Evolutionary conservation across 2,888 invertebrate genomes (phyloP).

Genomic region (Priocnemis perturbator): DNA sequence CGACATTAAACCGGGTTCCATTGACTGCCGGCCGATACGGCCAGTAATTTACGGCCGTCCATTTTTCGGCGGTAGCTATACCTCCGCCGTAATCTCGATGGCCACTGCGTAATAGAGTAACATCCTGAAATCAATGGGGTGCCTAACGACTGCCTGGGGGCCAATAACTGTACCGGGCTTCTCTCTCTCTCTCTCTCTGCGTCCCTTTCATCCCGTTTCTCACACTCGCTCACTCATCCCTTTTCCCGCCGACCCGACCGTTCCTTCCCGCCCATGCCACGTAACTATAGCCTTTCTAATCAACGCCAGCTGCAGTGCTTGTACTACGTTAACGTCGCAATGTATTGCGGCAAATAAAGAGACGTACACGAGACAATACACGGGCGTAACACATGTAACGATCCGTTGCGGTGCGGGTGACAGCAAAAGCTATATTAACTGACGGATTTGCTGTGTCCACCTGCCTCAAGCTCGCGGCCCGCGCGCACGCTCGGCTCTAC

Average conservation of each 20-base stretch:
- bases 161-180: slow-evolving; percentile 39
- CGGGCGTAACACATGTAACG: slow-evolving; percentile 2
- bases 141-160: slow-evolving; percentile 51
- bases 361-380: slow-evolving; percentile 27
- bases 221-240: no score
- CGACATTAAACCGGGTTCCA: no score
- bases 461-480: no score
- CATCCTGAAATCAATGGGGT: slow-evolving; percentile 56
- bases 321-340: slow-evolving; percentile 37
- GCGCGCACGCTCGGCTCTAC: no score
- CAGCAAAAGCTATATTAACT: slow-evolving; percentile 36
- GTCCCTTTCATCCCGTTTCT: no score
- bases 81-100: slow-evolving; percentile 44
- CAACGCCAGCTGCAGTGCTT: slow-evolving; percentile 45
- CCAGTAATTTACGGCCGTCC: slow-evolving; percentile 39
- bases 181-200: neutral
- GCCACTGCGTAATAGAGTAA: slow-evolving; percentile 48
- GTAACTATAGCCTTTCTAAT: slow-evolving; percentile 45
- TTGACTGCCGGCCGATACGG: neutral
- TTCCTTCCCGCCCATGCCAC: slow-evolving; percentile 2
- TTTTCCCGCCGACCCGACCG: no score
- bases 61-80: slow-evolving; percentile 40
- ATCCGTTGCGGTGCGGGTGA: slow-evolving; percentile 41
- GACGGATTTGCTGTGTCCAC: no score
- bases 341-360: slow-evolving; percentile 46